These are phyloP conservation scores for Lasioglossum oenotherae DNA, from an alignment of 2,888 invertebrate species.

Conservation along the genomic window DNA sequence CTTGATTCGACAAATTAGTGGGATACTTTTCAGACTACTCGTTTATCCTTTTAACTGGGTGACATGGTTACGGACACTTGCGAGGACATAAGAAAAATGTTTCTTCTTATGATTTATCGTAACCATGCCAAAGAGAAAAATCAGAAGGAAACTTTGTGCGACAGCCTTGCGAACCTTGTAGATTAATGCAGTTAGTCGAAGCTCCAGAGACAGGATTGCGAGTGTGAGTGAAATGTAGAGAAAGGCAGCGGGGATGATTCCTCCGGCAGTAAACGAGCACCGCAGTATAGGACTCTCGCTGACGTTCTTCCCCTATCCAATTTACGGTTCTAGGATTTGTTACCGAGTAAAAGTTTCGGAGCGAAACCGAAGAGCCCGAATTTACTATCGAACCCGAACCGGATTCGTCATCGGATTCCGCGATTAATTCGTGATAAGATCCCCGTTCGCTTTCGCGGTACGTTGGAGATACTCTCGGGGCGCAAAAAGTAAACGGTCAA, in stretches of 20 bases:
- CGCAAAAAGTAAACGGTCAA: slow-evolving; percentile 39
- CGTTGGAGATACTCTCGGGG: not conserved
- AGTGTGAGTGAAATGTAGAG: not conserved
- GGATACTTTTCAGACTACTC: not conserved
- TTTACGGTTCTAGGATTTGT: not conserved
- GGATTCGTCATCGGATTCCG: not conserved
- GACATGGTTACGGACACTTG: not conserved
- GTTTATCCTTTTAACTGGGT: not conserved
- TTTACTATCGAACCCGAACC: not conserved
- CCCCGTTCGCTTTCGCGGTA: not conserved
- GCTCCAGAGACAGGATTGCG: not conserved
- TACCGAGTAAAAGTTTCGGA: not conserved
- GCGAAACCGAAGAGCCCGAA: not conserved
- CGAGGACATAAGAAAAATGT: not conserved
- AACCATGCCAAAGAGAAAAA: not conserved
- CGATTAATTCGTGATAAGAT: slow-evolving; percentile 6
- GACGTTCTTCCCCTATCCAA: not conserved
- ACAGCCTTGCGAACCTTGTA: not conserved
- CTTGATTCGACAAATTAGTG: not conserved
- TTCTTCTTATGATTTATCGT: no score
- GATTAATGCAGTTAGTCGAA: not conserved
- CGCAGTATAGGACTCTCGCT: not conserved
- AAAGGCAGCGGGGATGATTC: not conserved
- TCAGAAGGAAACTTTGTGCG: not conserved
- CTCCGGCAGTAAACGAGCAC: not conserved